Percentiles rank a stretch among this genome's conserved stretches.
phyloP scores from a whole-genome alignment of 2,113 vertebrate genomes.

The Stomatorhinus ivindoensis region DNA sequence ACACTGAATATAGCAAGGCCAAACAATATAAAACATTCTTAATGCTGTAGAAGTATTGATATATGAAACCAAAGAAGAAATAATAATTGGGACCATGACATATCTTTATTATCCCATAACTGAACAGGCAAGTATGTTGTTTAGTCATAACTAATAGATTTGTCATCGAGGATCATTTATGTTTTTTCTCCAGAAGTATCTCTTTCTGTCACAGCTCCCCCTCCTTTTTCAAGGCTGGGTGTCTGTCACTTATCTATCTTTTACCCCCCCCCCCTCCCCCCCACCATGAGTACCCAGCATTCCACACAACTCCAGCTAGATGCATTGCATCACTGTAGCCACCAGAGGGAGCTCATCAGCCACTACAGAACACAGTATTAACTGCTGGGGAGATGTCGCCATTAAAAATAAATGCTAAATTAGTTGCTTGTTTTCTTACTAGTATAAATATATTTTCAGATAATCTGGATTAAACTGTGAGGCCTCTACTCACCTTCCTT shows the following conservation, averaged over 20 bases:
- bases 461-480: not conserved
- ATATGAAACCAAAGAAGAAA: not conserved
- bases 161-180: not conserved
- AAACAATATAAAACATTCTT: not conserved
- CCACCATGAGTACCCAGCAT: not conserved
- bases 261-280: not conserved
- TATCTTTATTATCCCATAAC: not conserved
- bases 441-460: not conserved
- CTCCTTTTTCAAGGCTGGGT: not conserved
- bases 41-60: not conserved
- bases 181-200: not conserved
- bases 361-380: not conserved
- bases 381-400: not conserved
- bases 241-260: not conserved
- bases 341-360: conserved; percentile 8
- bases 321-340: not conserved
- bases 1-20: not conserved
- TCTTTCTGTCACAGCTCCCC: not conserved
- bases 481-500: conserved; percentile 59
- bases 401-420: not conserved
- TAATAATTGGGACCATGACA: not conserved
- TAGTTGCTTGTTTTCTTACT: not conserved
- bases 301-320: not conserved
- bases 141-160: not conserved
- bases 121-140: not conserved